These are phyloP conservation scores for Rhodeus uyekii DNA, from an alignment of 2,797 vertebrate species.

Conservation along the genomic window DNA sequence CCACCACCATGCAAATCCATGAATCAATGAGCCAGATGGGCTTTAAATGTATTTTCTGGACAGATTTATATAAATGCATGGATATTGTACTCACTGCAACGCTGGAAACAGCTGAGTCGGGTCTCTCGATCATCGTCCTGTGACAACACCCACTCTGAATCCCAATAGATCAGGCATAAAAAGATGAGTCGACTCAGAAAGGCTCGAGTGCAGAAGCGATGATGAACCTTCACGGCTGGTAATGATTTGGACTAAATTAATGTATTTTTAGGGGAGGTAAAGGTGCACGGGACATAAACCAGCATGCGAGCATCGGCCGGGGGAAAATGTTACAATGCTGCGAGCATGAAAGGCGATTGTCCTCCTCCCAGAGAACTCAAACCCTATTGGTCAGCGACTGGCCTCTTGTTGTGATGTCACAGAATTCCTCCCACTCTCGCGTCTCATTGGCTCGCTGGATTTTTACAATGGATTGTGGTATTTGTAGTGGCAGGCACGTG, in stretches of 20 bases:
- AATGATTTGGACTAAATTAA: constrained; percentile 43
- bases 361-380: constrained; percentile 47
- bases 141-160: constrained; percentile 67
- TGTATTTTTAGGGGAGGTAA: constrained; percentile 54
- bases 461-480: constrained; percentile 16
- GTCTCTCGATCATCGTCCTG: constrained; percentile 78
- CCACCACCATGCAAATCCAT: neutral
- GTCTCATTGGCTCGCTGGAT: neutral
- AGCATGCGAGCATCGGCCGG: constrained; percentile 39
- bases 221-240: neutral
- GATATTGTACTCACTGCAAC: constrained; percentile 76
- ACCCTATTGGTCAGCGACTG: constrained; percentile 60
- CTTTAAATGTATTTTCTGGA: neutral
- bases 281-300: constrained; percentile 62
- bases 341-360: constrained; percentile 52
- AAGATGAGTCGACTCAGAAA: constrained; percentile 18
- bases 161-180: constrained; percentile 62
- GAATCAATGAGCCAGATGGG: neutral
- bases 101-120: constrained; percentile 77
- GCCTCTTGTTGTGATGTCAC: constrained; percentile 47
- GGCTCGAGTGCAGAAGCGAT: neutral
- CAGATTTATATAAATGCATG: neutral
- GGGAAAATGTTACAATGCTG: constrained; percentile 47
- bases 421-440: neutral
- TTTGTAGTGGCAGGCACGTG: neutral